Conservation (phyloP, 1,140 invertebrate genomes). For the Drosophila azteca region DNA sequence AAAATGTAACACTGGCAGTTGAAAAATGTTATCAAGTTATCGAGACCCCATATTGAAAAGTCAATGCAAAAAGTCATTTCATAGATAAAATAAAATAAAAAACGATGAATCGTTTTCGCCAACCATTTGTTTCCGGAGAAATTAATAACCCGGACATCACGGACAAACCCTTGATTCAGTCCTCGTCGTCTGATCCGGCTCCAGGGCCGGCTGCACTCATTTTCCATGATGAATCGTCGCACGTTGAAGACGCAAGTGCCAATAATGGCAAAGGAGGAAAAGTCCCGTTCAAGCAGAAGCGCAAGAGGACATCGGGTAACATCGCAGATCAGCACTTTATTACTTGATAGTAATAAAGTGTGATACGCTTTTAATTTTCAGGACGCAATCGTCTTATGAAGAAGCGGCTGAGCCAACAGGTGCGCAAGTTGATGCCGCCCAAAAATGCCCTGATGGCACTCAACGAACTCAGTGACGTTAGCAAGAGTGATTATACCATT, state of each 20-base stretch:
- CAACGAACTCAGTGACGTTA: conserved; percentile 89
- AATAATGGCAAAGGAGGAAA: conserved; percentile 54
- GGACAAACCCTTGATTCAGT: conserved; percentile 40
- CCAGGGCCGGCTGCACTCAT: neutral
- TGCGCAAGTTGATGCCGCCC: conserved; percentile 88
- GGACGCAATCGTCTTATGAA: conserved; percentile 85
- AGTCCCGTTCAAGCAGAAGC: conserved; percentile 75
- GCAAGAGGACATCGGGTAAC: conserved; percentile 80
- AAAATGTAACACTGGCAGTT: too few species aligned
- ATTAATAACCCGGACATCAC: too few species aligned
- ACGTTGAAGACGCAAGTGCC: neutral
- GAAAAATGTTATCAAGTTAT: too few species aligned
- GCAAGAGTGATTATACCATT: conserved; percentile 77
- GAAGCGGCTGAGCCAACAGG: conserved; percentile 87
- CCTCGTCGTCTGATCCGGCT: neutral
- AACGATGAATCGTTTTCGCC: too few species aligned
- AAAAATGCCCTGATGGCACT: conserved; percentile 94
- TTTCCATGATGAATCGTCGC: neutral
- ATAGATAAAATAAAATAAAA: too few species aligned
- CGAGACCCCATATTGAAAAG: too few species aligned
- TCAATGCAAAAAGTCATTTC: too few species aligned
- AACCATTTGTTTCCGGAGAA: too few species aligned
- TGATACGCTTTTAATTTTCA: conserved; percentile 15
- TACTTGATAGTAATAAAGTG: neutral
- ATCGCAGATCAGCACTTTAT: neutral